Evolutionary conservation across 2,888 invertebrate species (phyloP).

Genomic region (Microplitis manilae): DNA sequence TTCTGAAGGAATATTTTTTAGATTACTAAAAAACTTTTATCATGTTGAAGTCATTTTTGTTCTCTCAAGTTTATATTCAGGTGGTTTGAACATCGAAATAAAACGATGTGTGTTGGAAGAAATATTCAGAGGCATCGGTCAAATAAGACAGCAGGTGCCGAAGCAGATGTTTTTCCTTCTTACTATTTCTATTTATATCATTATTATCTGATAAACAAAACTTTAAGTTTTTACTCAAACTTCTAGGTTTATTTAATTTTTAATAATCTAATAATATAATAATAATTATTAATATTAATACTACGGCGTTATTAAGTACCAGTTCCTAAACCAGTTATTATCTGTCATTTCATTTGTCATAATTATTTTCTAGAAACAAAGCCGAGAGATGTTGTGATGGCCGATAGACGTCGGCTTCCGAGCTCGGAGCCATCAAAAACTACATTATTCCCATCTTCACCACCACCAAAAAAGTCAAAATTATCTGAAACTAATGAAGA

Average conservation of each 20-base stretch:
- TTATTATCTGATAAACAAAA: conserved; percentile 10
- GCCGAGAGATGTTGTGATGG: conserved; percentile 66
- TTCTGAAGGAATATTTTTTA: background rate
- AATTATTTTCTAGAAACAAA: conserved; percentile 46
- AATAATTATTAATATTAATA: background rate
- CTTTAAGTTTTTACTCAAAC: background rate
- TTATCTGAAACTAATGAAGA: conserved; percentile 1
- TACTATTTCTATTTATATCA: conserved; percentile 9
- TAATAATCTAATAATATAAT: background rate
- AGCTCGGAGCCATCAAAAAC: conserved; percentile 57
- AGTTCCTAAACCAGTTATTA: background rate
- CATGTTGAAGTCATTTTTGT: background rate
- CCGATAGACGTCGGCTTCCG: conserved; percentile 62
- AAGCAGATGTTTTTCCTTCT: conserved; percentile 47
- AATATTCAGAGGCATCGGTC: conserved; percentile 30
- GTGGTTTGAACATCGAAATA: conserved; percentile 10
- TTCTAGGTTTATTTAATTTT: background rate
- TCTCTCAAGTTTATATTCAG: conserved; percentile 10
- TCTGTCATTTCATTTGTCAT: background rate
- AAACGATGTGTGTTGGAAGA: conserved; percentile 5
- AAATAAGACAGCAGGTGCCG: conserved; percentile 45
- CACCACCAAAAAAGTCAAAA: conserved; percentile 35
- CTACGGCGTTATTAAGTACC: background rate
- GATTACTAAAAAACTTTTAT: background rate
- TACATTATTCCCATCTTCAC: conserved; percentile 14